Evolutionary conservation across 2,797 vertebrate genomes (phyloP).

Genomic region (Protonibea diacanthus): DNA sequence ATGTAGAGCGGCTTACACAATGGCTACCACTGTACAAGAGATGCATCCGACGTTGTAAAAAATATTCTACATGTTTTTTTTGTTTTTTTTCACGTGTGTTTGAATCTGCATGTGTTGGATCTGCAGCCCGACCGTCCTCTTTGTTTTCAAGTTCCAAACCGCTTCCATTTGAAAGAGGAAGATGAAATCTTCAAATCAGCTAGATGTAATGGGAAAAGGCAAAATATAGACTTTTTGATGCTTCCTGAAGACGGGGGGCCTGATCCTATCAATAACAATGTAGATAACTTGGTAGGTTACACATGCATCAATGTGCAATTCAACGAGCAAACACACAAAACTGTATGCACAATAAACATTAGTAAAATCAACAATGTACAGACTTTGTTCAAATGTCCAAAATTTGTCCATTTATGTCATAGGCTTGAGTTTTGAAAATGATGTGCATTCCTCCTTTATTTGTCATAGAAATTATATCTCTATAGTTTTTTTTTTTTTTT

Average conservation of each 20-base stretch:
- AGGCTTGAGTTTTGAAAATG: conserved; percentile 41
- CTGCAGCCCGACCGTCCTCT: conserved; percentile 4
- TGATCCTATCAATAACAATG: conserved; percentile 6
- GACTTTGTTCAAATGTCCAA: conserved; percentile 56
- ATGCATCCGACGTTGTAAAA: conserved; percentile 28
- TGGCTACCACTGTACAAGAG: conserved; percentile 27
- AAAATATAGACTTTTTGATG: neutral
- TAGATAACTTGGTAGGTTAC: conserved; percentile 38
- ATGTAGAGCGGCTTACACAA: conserved; percentile 20
- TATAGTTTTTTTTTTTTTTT: conserved; percentile 24
- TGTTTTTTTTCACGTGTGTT: neutral
- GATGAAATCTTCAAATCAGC: neutral
- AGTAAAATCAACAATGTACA: conserved; percentile 66
- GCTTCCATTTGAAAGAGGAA: conserved; percentile 13
- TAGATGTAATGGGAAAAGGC: conserved; percentile 16
- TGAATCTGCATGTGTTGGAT: conserved; percentile 26
- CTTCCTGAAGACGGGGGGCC: conserved; percentile 10
- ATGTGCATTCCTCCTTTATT: conserved; percentile 57
- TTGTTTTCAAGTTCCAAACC: conserved; percentile 22
- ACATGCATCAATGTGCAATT: conserved; percentile 75
- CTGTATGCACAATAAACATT: conserved; percentile 64
- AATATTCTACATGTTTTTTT: neutral
- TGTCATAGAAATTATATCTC: conserved; percentile 47
- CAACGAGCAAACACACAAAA: conserved; percentile 73
- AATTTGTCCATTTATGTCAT: conserved; percentile 44